Evolutionary conservation across 2,113 vertebrate genomes (phyloP), one percentile per base, ranked within the genome.

Genomic region (Tautogolabrus adspersus): DNA sequence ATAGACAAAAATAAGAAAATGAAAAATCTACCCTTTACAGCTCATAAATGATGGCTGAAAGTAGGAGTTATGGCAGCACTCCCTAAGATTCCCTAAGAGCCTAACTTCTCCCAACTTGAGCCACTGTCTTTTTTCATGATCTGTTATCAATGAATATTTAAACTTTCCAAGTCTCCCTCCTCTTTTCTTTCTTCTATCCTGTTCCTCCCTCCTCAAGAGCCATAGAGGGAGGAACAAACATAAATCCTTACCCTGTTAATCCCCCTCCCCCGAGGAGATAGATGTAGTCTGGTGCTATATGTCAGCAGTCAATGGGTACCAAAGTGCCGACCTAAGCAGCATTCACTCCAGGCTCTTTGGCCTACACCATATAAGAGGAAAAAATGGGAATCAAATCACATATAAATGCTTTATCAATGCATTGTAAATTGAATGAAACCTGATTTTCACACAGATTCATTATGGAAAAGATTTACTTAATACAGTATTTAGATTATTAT

Each of bases 271-370:
- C 34, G 61, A 66, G n/a, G 71, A 69, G 82, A 82, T 66, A 10
- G 47, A 68, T 66, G 51, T 56, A 67, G 19, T 70, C 65, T 55
- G 73, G 6, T 21, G 72, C 9, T 42, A 40, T 58, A 70, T 37
- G 56, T 66, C 74, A 65, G 64, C 23, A 62, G 69, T 37, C 54
- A 30, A 37, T 56, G 64, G 22, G 12, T 38, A n/a, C 15, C 57
- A 13, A 60, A 62, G 51, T 79, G 80, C 73, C 72, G 66, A 84
- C 12, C 54, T 75, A 56, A 77, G 79, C 74, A 77, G 56, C 16
- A n/a, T 19, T 23, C 42, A 30, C 23, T 60, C 16, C 22, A 64
- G 46, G 15, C 49, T 58, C 22, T 5, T 9, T 47, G 40, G 47
- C 40, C 75, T 46, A n/a, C 51, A 58, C 57, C 19, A 57, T 65